Evolutionary conservation across 2,797 vertebrate species (phyloP).

Genomic region (Halcyon badia): DNA sequence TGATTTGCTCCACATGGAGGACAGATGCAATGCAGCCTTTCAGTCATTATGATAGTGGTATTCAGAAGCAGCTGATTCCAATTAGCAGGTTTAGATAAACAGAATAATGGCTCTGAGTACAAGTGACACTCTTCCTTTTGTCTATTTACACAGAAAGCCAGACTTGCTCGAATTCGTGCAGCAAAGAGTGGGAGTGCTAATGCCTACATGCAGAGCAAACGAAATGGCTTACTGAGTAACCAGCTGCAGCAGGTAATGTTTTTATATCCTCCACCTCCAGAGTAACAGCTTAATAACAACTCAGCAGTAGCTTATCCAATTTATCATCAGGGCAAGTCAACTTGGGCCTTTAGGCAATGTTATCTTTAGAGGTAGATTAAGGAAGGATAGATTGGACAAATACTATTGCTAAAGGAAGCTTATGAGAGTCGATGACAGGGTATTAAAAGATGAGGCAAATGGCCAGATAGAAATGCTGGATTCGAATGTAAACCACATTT

Average conservation of each 20-base stretch:
- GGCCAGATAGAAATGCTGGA: background rate
- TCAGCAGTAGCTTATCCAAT: background rate
- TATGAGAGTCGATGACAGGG: rapidly evolving
- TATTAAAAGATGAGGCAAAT: background rate
- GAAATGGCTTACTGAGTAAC: constrained; percentile 93
- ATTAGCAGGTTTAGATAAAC: constrained; percentile 40
- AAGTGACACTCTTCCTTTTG: background rate
- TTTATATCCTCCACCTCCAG: background rate
- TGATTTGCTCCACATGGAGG: constrained; percentile 23
- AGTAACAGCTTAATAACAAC: constrained; percentile 19
- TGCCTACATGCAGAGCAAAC: constrained; percentile 98
- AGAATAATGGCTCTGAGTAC: background rate
- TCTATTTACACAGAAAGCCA: constrained; percentile 91
- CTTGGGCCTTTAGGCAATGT: background rate
- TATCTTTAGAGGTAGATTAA: background rate
- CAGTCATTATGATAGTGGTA: background rate
- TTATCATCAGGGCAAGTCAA: background rate
- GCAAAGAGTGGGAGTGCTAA: constrained; percentile 95
- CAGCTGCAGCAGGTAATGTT: constrained; percentile 84
- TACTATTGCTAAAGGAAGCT: background rate
- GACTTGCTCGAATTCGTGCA: constrained; percentile 94
- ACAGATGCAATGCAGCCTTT: background rate
- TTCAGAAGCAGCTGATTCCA: constrained; percentile 29
- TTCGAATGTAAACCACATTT: background rate
- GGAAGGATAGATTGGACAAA: background rate